phyloP scores from a whole-genome alignment of 2,113 vertebrate species.

The Oreochromis aureus region DNA sequence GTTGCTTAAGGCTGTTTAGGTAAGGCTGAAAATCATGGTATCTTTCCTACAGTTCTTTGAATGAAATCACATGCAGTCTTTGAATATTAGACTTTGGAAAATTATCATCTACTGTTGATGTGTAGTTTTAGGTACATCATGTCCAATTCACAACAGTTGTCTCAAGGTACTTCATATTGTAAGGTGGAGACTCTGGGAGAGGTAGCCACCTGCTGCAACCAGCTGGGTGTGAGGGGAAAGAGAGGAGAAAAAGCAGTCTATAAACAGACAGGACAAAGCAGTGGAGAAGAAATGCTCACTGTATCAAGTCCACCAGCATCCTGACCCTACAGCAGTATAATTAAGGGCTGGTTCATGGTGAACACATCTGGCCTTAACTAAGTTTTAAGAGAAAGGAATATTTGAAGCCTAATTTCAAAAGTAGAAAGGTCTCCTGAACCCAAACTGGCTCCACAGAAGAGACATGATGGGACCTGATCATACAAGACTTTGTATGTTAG shows the following conservation, averaged over 20 bases:
- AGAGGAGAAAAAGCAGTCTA: background rate
- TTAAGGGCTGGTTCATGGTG: background rate
- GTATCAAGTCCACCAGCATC: background rate
- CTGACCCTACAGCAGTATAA: background rate
- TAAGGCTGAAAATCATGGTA: background rate
- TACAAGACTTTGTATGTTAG: background rate
- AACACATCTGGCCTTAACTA: background rate
- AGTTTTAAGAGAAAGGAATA: background rate
- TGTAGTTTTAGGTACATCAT: background rate
- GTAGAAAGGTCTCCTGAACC: background rate
- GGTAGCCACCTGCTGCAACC: background rate
- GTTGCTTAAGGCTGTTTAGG: background rate
- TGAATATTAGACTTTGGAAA: background rate
- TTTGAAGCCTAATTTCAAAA: background rate
- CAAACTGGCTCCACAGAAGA: background rate
- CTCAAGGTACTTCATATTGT: background rate
- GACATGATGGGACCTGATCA: background rate
- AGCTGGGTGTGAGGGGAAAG: background rate
- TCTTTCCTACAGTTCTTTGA: background rate
- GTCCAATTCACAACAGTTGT: background rate
- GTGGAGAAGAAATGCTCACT: background rate
- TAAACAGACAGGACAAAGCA: background rate
- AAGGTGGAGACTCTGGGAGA: background rate
- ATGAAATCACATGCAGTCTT: background rate
- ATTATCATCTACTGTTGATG: background rate